Percentiles rank a stretch among this genome's conserved stretches.
These are phyloP conservation scores for Drosophila mettleri DNA, from an alignment of 2,888 invertebrate species.

Conservation along the genomic window DNA sequence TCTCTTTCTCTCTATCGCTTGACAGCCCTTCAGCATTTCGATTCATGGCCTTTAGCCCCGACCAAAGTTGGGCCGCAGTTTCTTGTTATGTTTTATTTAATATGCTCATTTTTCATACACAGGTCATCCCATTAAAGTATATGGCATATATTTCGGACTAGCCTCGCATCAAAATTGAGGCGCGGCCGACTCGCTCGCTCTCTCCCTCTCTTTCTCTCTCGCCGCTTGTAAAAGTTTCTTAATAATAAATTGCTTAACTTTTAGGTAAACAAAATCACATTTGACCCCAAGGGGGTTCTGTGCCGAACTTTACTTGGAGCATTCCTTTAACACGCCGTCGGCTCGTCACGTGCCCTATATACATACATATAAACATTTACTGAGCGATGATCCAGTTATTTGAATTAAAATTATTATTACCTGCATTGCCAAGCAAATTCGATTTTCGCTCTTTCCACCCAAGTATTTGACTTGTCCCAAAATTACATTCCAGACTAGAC, in stretches of 20 bases:
- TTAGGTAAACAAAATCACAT: conserved; percentile 73
- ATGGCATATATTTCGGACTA: conserved; percentile 22
- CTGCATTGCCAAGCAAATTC: conserved; percentile 12
- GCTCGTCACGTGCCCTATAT: conserved; percentile 46
- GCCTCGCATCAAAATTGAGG: conserved; percentile 23
- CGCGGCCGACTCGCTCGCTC: conserved; percentile 22
- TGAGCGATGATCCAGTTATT: conserved; percentile 49
- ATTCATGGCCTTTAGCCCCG: conserved; percentile 9
- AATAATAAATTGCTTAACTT: conserved; percentile 79
- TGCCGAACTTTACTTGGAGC: conserved; percentile 3
- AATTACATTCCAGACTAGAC: background rate
- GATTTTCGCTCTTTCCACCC: background rate
- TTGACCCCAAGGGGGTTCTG: conserved; percentile 20
- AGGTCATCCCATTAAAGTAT: conserved; percentile 38
- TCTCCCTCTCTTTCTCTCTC: background rate
- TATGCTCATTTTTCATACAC: conserved; percentile 63
- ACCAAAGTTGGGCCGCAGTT: conserved; percentile 22
- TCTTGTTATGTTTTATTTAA: conserved; percentile 61
- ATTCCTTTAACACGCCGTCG: conserved; percentile 52
- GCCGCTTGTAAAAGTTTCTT: conserved; percentile 68
- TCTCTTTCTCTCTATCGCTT: too few species aligned
- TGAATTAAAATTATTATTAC: conserved; percentile 61
- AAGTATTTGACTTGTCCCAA: background rate
- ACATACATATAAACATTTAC: conserved; percentile 10
- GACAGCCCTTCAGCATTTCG: conserved; percentile 27